Evolutionary conservation across 2,888 invertebrate genomes (phyloP).

Genomic region (Heliconius ethilla): DNA sequence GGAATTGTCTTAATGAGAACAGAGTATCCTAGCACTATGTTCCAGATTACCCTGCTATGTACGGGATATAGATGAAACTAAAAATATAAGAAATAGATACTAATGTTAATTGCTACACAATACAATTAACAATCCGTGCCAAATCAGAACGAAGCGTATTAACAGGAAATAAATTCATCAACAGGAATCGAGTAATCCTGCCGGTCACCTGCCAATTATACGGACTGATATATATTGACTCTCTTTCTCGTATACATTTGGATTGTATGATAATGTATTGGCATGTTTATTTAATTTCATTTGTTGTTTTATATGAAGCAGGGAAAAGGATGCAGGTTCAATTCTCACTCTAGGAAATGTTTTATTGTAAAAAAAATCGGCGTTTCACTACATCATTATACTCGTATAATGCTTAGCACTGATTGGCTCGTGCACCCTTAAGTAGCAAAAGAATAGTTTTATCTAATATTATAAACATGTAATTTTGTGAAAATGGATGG

Average conservation of each 20-base stretch:
- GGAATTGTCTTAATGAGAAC: no score
- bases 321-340: background rate
- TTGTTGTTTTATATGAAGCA: background rate
- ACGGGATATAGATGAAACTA: background rate
- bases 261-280: background rate
- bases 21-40: background rate
- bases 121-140: background rate
- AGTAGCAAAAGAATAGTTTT: background rate
- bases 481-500: no score
- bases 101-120: background rate
- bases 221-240: constrained; percentile 17
- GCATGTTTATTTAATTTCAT: background rate
- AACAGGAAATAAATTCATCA: constrained; percentile 31
- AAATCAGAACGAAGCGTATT: constrained; percentile 7
- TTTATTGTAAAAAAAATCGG: background rate
- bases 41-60: background rate
- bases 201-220: constrained; percentile 28
- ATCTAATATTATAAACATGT: no score
- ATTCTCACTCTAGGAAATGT: background rate
- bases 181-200: constrained; percentile 18
- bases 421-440: no score
- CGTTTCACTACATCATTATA: no score
- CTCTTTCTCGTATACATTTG: constrained; percentile 1
- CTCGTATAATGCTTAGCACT: no score
- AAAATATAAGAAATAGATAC: background rate